These are phyloP conservation scores for Penelope pileata DNA, from an alignment of 2,113 vertebrate species.

Conservation along the genomic window DNA sequence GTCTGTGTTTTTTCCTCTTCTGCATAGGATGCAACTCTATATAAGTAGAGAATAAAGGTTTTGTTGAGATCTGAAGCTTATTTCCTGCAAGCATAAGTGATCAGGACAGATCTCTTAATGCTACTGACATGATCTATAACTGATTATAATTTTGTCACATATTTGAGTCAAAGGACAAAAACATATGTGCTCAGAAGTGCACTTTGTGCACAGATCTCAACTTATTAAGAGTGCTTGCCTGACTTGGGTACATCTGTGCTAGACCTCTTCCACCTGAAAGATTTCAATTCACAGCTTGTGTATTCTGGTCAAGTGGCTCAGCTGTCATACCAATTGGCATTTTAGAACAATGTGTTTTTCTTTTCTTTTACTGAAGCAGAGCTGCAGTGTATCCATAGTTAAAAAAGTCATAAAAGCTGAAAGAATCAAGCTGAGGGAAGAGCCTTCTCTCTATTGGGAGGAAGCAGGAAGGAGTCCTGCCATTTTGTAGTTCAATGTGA, in stretches of 20 bases:
- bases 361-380: not conserved
- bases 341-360: not conserved
- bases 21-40: not conserved
- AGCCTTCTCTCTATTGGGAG: not conserved
- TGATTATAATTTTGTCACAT: not conserved
- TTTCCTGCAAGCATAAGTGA: not conserved
- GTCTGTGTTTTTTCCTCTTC: not conserved
- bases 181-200: not conserved
- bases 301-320: not conserved
- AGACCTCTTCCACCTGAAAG: not conserved
- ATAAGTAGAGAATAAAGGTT: not conserved
- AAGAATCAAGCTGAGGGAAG: not conserved
- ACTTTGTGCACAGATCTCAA: not conserved
- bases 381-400: not conserved
- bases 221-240: not conserved
- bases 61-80: not conserved
- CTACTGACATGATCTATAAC: not conserved
- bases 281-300: not conserved
- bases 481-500: not conserved
- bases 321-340: not conserved
- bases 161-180: not conserved
- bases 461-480: not conserved
- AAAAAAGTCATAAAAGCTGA: not conserved
- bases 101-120: not conserved
- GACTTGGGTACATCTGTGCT: not conserved